Percentiles rank a stretch among this genome's conserved stretches.
phyloP scores from a whole-genome alignment of 92 coral and sea anemone genomes.

The Palythoa heliodiscus region DNA sequence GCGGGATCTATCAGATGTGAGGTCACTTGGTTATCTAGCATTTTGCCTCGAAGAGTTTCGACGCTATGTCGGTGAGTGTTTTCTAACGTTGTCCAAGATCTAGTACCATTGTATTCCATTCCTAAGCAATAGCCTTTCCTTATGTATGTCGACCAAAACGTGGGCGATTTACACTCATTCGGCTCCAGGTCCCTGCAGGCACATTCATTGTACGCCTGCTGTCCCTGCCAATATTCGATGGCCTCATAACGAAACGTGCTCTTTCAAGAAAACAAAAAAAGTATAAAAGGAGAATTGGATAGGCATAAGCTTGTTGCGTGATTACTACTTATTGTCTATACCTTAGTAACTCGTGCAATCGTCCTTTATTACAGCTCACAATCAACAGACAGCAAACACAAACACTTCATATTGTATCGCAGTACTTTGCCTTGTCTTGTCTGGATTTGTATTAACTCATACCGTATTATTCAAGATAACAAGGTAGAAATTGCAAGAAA shows the following conservation, averaged over 20 bases:
- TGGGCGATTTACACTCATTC: conserved; percentile 17
- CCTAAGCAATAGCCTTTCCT: conserved; percentile 27
- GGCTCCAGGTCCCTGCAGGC: conserved; percentile 34
- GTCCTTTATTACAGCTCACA: no score
- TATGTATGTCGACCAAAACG: conserved; percentile 31
- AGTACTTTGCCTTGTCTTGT: not conserved
- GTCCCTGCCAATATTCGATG: conserved; percentile 16
- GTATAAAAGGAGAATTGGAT: no score
- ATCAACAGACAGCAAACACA: no score
- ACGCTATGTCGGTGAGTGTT: not conserved
- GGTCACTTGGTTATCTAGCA: not conserved
- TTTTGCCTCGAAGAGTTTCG: conserved; percentile 18
- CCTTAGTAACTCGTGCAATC: no score
- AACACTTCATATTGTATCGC: not conserved
- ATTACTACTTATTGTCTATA: no score
- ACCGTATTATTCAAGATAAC: not conserved
- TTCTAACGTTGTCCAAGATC: conserved; percentile 24
- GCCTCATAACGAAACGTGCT: conserved; percentile 40
- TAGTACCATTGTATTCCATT: conserved; percentile 37
- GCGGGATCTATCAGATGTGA: not conserved
- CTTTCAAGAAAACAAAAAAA: not conserved
- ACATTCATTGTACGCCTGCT: not conserved
- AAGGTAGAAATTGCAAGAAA: not conserved
- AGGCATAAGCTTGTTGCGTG: no score
- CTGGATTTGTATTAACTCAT: not conserved